Evolutionary conservation across 2,113 vertebrate species (phyloP).

Genomic region (Ardeotis arabs): DNA sequence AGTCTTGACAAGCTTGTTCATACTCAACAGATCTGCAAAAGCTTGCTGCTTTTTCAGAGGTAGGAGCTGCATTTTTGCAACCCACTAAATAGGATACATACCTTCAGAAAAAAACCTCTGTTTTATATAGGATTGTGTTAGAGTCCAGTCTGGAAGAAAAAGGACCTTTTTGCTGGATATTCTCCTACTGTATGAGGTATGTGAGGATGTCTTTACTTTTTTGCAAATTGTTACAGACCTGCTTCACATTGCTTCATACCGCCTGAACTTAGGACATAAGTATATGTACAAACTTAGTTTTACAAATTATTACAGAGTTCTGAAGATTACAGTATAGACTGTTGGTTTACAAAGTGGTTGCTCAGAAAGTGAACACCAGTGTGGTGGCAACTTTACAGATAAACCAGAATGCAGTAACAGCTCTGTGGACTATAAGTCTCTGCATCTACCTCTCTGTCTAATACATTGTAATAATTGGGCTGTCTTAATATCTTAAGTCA

Average conservation of each 20-base stretch:
- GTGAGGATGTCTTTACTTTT: not conserved
- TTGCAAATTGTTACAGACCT: not conserved
- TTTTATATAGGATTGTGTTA: not conserved
- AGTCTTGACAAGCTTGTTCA: not conserved
- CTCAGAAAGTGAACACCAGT: not conserved
- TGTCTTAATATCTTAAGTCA: not conserved
- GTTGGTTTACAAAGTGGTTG: not conserved
- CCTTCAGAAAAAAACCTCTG: not conserved
- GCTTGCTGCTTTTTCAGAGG: not conserved
- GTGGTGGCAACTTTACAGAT: not conserved
- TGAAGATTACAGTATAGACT: not conserved
- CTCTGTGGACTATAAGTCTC: not conserved
- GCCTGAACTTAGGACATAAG: not conserved
- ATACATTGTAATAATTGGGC: not conserved
- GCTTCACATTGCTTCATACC: not conserved
- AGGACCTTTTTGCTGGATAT: not conserved
- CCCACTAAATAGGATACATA: not conserved
- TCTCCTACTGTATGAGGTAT: not conserved
- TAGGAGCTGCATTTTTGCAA: not conserved
- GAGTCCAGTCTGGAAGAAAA: not conserved
- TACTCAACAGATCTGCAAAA: not conserved
- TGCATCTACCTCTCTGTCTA: not conserved
- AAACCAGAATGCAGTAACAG: not conserved
- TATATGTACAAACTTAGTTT: not conserved
- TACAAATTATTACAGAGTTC: not conserved